Evolutionary conservation across 2,113 vertebrate species (phyloP).

Genomic region (Oryzias celebensis): DNA sequence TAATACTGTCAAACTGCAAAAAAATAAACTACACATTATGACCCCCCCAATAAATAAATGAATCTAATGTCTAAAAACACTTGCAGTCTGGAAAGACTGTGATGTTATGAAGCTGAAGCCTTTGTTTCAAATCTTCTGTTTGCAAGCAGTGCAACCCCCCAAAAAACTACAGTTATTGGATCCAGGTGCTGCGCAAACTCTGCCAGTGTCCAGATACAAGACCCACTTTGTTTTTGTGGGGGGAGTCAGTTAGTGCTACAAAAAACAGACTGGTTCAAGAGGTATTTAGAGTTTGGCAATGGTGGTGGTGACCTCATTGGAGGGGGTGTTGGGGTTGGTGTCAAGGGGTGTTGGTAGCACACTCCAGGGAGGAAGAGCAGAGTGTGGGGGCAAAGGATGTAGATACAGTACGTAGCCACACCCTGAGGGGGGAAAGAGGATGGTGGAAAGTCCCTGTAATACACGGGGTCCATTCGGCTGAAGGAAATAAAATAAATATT

Average conservation of each 20-base stretch:
- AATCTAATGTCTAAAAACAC: no score
- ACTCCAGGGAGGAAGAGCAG: constrained; percentile 34
- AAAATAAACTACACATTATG: no score
- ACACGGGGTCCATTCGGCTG: constrained; percentile 63
- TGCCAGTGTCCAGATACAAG: constrained; percentile 55
- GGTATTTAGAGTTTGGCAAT: constrained; percentile 47
- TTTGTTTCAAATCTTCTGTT: no score
- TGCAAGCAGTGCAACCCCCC: no score
- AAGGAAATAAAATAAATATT: constrained; percentile 67
- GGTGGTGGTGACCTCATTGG: constrained; percentile 63
- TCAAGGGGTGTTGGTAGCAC: constrained; percentile 42
- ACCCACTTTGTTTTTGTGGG: constrained; percentile 57
- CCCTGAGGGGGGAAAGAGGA: constrained; percentile 25
- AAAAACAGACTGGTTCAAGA: constrained; percentile 42
- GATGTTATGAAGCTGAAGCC: no score
- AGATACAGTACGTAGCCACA: constrained; percentile 41
- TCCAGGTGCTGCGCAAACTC: constrained; percentile 67
- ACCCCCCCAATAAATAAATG: no score
- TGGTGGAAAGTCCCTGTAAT: constrained; percentile 71
- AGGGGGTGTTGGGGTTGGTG: constrained; percentile 43
- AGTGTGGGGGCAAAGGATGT: constrained; percentile 44
- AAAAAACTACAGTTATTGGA: constrained; percentile 58
- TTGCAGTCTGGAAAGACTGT: no score
- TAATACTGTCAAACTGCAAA: no score
- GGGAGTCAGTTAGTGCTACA: constrained; percentile 29